These are phyloP conservation scores for Mus pahari DNA, from an alignment of 2,113 vertebrate species.

Conservation along the genomic window DNA sequence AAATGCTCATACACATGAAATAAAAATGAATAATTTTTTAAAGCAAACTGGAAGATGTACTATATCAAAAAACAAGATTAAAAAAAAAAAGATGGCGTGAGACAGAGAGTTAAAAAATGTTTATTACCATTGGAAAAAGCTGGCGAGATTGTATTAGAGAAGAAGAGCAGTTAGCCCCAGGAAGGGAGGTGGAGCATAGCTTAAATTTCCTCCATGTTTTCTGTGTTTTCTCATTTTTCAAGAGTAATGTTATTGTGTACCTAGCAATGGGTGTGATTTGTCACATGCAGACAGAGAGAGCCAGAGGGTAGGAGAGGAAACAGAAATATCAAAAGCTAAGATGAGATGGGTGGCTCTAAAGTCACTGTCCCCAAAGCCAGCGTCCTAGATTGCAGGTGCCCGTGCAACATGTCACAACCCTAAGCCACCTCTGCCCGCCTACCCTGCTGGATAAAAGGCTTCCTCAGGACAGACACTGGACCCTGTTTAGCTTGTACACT, in stretches of 20 bases:
- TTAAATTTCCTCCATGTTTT: background rate
- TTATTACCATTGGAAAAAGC: background rate
- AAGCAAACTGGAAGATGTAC: background rate
- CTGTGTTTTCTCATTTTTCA: constrained; percentile 8
- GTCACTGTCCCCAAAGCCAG: background rate
- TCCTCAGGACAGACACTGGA: background rate
- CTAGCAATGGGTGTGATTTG: background rate
- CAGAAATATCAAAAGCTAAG: background rate
- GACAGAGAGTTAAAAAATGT: background rate
- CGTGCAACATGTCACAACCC: background rate
- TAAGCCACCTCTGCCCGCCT: background rate
- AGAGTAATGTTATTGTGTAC: background rate
- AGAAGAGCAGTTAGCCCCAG: background rate
- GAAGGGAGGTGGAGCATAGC: background rate
- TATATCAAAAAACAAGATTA: background rate
- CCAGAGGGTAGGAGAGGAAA: background rate
- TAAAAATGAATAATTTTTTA: background rate
- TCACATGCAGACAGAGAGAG: background rate
- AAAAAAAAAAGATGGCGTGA: background rate
- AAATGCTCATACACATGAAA: background rate
- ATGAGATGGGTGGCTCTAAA: too few species aligned
- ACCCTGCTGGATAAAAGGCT: background rate
- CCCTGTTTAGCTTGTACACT: too few species aligned
- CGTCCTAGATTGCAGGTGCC: fast-evolving
- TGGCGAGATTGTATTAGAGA: background rate